A percentile compares a stretch with the other conserved stretches of the same genome.
phyloP scores from a whole-genome alignment of 2,113 vertebrate genomes.

The Catagonus wagneri region DNA sequence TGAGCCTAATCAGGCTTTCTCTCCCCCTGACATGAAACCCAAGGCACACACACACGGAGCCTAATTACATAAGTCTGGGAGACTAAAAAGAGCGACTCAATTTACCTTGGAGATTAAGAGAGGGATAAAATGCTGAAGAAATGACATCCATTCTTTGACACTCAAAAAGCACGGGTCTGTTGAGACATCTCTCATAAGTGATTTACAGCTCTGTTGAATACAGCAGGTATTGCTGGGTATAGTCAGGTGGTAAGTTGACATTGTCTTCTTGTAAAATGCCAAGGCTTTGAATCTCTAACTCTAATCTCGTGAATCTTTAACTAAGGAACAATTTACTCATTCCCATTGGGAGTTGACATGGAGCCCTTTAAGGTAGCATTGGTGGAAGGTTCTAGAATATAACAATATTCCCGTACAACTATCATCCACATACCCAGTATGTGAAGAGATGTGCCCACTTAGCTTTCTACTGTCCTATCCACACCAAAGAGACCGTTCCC shows the following conservation, averaged over 20 bases:
- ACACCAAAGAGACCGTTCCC: background rate
- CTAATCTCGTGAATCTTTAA: background rate
- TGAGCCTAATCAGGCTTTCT: conserved; percentile 54
- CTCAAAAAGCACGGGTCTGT: conserved; percentile 11
- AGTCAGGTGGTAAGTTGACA: background rate
- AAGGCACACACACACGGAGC: conserved; percentile 45
- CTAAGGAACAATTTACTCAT: background rate
- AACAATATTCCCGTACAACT: background rate
- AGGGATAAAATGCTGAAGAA: conserved; percentile 15
- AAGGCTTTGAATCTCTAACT: too few species aligned
- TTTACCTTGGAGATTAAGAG: conserved; percentile 57
- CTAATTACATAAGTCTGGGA: conserved; percentile 53
- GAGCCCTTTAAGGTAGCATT: background rate
- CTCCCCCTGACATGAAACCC: conserved; percentile 46
- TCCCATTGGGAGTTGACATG: background rate
- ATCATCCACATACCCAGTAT: background rate
- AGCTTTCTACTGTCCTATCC: background rate
- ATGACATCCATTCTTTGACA: conserved; percentile 42
- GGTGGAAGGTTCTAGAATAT: background rate
- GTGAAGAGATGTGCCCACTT: background rate
- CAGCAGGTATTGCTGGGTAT: background rate
- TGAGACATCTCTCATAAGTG: background rate
- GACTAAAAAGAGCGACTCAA: background rate
- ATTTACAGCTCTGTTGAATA: background rate
- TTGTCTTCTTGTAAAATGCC: background rate